These are phyloP conservation scores for Xenopus borealis DNA, from an alignment of 2,113 vertebrate species.

Conservation along the genomic window DNA sequence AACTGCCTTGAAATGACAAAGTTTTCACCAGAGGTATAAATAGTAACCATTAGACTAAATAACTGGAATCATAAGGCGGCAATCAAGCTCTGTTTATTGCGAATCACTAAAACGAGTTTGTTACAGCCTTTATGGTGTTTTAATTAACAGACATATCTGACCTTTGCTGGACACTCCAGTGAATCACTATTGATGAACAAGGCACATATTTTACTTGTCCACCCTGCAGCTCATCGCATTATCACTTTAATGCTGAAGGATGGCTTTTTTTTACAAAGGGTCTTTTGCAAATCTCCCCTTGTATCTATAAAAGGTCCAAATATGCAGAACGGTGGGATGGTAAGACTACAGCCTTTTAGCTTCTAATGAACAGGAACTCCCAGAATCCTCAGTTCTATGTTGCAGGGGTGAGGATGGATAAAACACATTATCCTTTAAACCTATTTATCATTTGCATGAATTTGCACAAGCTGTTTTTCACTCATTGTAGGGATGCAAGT, in stretches of 20 bases:
- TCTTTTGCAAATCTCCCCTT: not conserved
- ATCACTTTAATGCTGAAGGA: constrained; percentile 1
- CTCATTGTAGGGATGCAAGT: not conserved
- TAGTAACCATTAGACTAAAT: not conserved
- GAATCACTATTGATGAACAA: not conserved
- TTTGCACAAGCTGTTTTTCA: not conserved
- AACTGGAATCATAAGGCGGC: not conserved
- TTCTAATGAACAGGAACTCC: not conserved
- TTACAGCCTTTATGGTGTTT: not conserved
- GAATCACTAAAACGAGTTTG: not conserved
- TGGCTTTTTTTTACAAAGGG: not conserved
- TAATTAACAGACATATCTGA: constrained; percentile 12
- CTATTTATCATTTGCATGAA: not conserved
- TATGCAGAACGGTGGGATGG: not conserved
- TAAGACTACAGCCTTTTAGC: not conserved
- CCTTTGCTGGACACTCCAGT: not conserved
- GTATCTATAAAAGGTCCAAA: not conserved
- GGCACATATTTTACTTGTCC: not conserved
- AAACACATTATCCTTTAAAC: not conserved
- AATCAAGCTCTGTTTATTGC: not conserved
- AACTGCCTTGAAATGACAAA: too few relatives aligned
- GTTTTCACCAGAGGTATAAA: too few relatives aligned
- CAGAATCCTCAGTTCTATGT: not conserved
- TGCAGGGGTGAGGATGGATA: too few relatives aligned
- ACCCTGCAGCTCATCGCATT: not conserved